These are phyloP conservation scores for Thecophora atra DNA, from an alignment of 2,888 invertebrate genomes.

Conservation along the genomic window DNA sequence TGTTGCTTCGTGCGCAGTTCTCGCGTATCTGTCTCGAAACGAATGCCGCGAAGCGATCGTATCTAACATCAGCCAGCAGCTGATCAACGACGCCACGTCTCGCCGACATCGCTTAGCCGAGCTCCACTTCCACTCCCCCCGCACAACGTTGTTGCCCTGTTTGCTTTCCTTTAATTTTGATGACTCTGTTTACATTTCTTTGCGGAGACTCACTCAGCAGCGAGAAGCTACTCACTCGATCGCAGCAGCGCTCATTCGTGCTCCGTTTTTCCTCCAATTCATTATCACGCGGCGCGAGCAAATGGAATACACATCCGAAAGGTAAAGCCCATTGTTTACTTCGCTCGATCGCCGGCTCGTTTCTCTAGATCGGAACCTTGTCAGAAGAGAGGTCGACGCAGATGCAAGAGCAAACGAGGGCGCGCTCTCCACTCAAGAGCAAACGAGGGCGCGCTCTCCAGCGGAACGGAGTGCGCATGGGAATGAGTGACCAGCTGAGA, in stretches of 20 bases:
- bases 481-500: not conserved
- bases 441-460: too few relatives aligned
- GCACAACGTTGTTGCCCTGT: not conserved
- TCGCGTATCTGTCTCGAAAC: conserved; percentile 51
- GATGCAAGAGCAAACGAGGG: too few relatives aligned
- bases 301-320: not conserved
- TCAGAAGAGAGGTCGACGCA: too few relatives aligned
- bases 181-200: conserved; percentile 21
- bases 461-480: not conserved
- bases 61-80: conserved; percentile 30
- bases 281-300: not conserved
- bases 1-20: conserved; percentile 51
- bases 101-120: conserved; percentile 15
- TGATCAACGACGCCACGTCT: conserved; percentile 11
- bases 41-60: conserved; percentile 41
- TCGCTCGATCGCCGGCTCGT: too few relatives aligned
- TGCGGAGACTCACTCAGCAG: not conserved
- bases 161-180: conserved; percentile 12
- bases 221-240: not conserved
- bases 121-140: conserved; percentile 19
- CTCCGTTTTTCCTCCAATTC: not conserved
- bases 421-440: too few relatives aligned
- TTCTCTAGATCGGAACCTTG: too few relatives aligned
- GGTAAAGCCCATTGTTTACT: too few relatives aligned
- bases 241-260: not conserved